Percentiles rank a stretch among this genome's conserved stretches.
phyloP scores from a whole-genome alignment of 1,140 invertebrate species.

The Asbolus verrucosus region DNA sequence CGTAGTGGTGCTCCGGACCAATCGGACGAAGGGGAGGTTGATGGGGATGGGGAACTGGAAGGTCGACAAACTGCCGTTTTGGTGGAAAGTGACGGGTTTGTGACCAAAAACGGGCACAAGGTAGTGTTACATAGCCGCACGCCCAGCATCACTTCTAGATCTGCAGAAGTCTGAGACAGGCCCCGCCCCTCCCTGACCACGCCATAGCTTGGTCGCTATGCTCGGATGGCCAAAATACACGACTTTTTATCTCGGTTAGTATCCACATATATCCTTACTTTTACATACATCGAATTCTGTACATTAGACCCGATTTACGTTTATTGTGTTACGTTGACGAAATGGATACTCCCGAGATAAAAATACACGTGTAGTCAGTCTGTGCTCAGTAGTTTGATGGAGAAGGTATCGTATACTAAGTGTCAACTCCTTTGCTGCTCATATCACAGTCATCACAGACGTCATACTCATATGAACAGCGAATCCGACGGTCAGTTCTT shows the following conservation, averaged over 20 bases:
- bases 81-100: conserved; percentile 83
- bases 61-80: conserved; percentile 81
- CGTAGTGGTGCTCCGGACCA: conserved; percentile 65
- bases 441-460: conserved; percentile 56
- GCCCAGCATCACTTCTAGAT: conserved; percentile 82
- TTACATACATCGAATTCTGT: conserved; percentile 35
- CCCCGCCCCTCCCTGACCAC: conserved; percentile 69
- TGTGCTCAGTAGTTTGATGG: conserved; percentile 64
- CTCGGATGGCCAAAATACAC: too few species aligned
- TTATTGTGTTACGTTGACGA: conserved; percentile 29
- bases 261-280: conserved; percentile 23
- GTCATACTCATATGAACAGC: conserved; percentile 54
- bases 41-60: conserved; percentile 57
- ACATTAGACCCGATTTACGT: conserved; percentile 10
- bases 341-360: conserved; percentile 56
- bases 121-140: conserved; percentile 90
- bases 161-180: conserved; percentile 83
- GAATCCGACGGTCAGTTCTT: conserved; percentile 5
- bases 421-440: conserved; percentile 62
- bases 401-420: conserved; percentile 61
- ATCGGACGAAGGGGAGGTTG: conserved; percentile 65
- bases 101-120: conserved; percentile 87
- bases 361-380: conserved; percentile 53
- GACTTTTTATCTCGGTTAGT: conserved; percentile 48
- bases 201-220: conserved; percentile 56